Percentiles rank a stretch among this genome's conserved stretches.
These are phyloP conservation scores for Pituophis catenifer DNA, from an alignment of 2,113 vertebrate genomes.

Conservation along the genomic window DNA sequence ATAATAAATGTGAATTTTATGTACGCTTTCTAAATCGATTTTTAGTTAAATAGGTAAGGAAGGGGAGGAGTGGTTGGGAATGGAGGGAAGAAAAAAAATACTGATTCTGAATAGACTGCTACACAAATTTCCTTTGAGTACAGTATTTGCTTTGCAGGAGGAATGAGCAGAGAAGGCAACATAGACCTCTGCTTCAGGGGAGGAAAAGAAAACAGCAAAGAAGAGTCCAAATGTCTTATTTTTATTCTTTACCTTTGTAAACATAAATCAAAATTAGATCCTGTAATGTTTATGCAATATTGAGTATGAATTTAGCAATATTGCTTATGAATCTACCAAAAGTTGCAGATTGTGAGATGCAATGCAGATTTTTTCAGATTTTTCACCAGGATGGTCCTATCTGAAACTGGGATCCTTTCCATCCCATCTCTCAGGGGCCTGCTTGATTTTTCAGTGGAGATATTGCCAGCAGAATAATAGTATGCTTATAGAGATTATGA, in stretches of 20 bases:
- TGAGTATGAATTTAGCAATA: background rate
- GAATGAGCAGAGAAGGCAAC: background rate
- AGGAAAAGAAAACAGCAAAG: background rate
- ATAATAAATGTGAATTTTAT: background rate
- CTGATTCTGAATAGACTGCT: constrained; percentile 26
- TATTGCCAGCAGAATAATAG: background rate
- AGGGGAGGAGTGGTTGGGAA: constrained; percentile 4
- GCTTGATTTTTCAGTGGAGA: background rate
- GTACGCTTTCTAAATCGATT: background rate
- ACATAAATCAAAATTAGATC: background rate
- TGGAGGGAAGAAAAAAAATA: background rate
- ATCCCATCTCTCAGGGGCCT: background rate
- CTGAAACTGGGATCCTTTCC: background rate
- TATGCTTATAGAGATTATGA: background rate
- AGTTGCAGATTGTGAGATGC: background rate
- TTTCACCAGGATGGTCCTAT: background rate
- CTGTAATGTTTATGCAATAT: background rate
- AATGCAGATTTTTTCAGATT: no score
- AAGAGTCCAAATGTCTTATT: background rate
- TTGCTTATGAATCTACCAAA: background rate
- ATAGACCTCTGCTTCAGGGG: constrained; percentile 27
- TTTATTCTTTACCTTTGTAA: background rate
- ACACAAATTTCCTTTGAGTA: constrained; percentile 41
- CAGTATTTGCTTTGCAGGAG: background rate
- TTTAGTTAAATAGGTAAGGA: background rate